Base-by-base conservation (phyloP, 2,797 vertebrate genomes). In the Geotrypetes seraphini region DNA sequence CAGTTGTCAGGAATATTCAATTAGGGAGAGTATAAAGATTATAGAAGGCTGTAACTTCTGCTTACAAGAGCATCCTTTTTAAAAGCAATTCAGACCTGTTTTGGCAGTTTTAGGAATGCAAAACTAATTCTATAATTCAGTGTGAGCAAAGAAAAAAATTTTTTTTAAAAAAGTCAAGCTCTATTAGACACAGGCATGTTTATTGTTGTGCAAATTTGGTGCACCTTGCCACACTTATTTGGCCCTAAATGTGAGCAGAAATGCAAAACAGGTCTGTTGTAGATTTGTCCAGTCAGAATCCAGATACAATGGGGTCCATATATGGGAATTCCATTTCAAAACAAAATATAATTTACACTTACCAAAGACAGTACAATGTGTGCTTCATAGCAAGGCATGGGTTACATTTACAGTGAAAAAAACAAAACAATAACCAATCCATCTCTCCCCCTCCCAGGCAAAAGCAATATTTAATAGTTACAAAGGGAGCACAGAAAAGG, bases 191-290 rank as follows among this genome's bases (percentile, higher is more conserved):
- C 49, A 46, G 53, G 49, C 39, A 32, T 25, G 25, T 5, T 12
- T 4, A 6, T 2, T 14, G 22, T 52, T 57, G 53, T 52, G 60
- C 52, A 57, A 64, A 49, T 60, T 53, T 58, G 61, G 63, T 62
- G 61, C 49, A n/a, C n/a, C n/a, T 29, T 0, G 2, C 57, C 45
- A 57, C 40, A 43, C 60, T 55, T 61, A 53, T 57, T 70, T 57
- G 57, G 57, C 56, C 55, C 49, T 30, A n/a, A n/a, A n/a, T n/a
- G n/a, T 22, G 8, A n/a, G 44, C 43, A 48, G 42, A 57, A 50
- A 51, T 49, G 60, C n/a, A n/a, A 41, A 30, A 46, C n/a, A n/a
- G n/a, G 53, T 43, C 26, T 33, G 35, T 45, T 40, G 65, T 47
- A 60, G 51, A 46, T 7, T 41, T 57, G 53, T 27, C 33, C 27